Evolutionary conservation across 2,797 vertebrate genomes (phyloP).

Genomic region (Brotula barbata): DNA sequence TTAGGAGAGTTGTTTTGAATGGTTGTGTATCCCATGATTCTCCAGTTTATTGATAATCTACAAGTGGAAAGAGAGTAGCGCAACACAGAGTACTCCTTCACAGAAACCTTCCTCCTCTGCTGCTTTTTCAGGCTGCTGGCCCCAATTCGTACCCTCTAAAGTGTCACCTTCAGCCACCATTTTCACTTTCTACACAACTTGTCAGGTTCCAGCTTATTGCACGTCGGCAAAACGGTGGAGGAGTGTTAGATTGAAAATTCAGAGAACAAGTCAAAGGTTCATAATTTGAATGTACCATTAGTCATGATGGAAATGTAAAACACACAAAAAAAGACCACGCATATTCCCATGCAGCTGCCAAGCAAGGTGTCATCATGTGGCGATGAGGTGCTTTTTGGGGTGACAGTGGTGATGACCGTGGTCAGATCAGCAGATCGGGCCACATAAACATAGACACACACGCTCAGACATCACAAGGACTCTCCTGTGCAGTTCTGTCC

Average conservation of each 20-base stretch:
- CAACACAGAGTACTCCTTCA: slow-evolving; percentile 8
- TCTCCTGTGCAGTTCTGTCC: slow-evolving; percentile 39
- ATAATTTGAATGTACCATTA: slow-evolving; percentile 30
- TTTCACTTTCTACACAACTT: slow-evolving; percentile 10
- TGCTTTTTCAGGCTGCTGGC: slow-evolving; percentile 13
- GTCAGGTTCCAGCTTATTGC: not conserved
- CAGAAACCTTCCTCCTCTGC: slow-evolving; percentile 9
- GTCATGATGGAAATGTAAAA: slow-evolving; percentile 28
- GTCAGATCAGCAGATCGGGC: slow-evolving; percentile 8
- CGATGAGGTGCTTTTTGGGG: not conserved
- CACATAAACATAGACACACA: not conserved
- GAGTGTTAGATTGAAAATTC: slow-evolving; percentile 27
- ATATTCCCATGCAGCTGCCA: not conserved
- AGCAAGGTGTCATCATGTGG: not conserved
- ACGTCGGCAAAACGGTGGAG: slow-evolving; percentile 18
- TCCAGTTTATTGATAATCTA: not conserved
- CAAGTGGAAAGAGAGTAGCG: slow-evolving; percentile 10
- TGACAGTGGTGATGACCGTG: not conserved
- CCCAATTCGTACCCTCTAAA: slow-evolving; percentile 29
- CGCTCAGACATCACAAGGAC: too few species aligned
- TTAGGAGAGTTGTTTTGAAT: slow-evolving; percentile 16
- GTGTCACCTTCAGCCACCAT: slow-evolving; percentile 40
- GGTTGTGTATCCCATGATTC: slow-evolving; percentile 7
- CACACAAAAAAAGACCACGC: not conserved
- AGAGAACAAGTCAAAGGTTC: slow-evolving; percentile 22